phyloP scores from a whole-genome alignment of 2,888 invertebrate species.

The Ethmia dodecea region DNA sequence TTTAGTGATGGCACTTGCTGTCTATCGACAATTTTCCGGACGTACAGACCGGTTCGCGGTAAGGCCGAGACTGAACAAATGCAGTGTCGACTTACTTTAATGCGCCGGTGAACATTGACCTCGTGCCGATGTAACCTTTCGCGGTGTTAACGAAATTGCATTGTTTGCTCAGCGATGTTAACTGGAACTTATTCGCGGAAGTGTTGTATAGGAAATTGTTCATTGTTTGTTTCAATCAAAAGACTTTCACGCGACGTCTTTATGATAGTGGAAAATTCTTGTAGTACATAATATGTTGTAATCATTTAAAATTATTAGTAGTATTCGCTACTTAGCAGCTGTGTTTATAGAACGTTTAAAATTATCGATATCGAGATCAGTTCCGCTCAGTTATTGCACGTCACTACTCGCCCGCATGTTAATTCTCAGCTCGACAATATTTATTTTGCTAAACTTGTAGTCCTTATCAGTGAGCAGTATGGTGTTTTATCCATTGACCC shows the following conservation, averaged over 20 bases:
- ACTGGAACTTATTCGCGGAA: constrained; percentile 19
- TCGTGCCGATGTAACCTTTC: constrained; percentile 14
- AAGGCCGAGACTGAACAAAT: background rate
- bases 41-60: background rate
- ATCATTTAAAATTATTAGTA: no score
- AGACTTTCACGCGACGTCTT: no score
- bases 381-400: no score
- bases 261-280: no score
- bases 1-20: constrained; percentile 34
- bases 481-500: no score
- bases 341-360: no score
- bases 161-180: no score
- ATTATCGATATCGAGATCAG: constrained; percentile 38
- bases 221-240: constrained; percentile 15
- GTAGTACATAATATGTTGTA: no score
- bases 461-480: no score
- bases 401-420: constrained; percentile 56
- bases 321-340: no score
- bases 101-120: constrained; percentile 9
- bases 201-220: constrained; percentile 14
- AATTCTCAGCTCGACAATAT: no score
- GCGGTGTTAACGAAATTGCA: constrained; percentile 14
- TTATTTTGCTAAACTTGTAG: no score
- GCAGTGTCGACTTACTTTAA: constrained; percentile 12
- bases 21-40: background rate